Conservation (phyloP, 1,140 invertebrate genomes). For the Nephotettix cincticeps region DNA sequence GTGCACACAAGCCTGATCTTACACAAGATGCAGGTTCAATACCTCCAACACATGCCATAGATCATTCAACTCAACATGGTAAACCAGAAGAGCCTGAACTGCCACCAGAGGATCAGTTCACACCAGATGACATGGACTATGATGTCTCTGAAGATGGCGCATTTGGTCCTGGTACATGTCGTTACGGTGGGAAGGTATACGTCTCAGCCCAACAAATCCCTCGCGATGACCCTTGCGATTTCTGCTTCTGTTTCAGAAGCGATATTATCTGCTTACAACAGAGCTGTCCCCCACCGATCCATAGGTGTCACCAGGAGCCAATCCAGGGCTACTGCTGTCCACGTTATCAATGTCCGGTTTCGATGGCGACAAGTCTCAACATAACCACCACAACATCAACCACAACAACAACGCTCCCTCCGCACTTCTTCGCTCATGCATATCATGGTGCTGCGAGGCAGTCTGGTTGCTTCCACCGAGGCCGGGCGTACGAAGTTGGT, state of each 20-base stretch:
- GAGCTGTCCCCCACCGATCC: slow-evolving; percentile 90
- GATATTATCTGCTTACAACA: slow-evolving; percentile 95
- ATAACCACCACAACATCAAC: slow-evolving; percentile 81
- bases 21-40: not conserved
- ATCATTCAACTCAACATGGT: not conserved
- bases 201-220: slow-evolving; percentile 94
- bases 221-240: slow-evolving; percentile 90
- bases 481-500: slow-evolving; percentile 78
- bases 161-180: slow-evolving; percentile 84
- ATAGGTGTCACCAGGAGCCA: slow-evolving; percentile 85
- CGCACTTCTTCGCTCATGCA: slow-evolving; percentile 74
- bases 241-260: slow-evolving; percentile 95
- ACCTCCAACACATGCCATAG: not conserved
- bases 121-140: slow-evolving; percentile 58
- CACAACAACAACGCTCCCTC: slow-evolving; percentile 80
- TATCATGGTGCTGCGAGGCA: slow-evolving; percentile 70
- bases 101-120: slow-evolving; percentile 32
- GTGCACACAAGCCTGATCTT: not conserved
- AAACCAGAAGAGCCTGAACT: slow-evolving; percentile 32
- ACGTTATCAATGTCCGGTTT: slow-evolving; percentile 88
- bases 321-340: slow-evolving; percentile 94
- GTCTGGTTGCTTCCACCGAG: slow-evolving; percentile 81
- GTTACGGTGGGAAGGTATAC: slow-evolving; percentile 88
- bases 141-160: slow-evolving; percentile 68
- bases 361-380: slow-evolving; percentile 74